phyloP scores from a whole-genome alignment of 2,113 vertebrate species.

The Porphyrio hochstetteri region DNA sequence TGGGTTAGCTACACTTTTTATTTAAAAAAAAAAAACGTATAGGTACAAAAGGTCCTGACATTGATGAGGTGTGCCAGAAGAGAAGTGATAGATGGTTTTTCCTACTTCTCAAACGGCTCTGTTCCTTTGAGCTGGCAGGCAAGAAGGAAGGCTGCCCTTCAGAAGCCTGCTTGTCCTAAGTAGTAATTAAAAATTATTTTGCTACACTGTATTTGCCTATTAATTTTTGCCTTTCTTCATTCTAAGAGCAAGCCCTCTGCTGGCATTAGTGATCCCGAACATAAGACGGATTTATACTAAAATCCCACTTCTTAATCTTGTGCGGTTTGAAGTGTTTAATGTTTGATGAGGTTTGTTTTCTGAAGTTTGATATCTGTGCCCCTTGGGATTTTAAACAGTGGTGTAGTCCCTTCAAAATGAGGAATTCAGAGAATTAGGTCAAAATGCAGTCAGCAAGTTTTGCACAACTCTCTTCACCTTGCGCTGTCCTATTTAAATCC shows the following conservation, averaged over 20 bases:
- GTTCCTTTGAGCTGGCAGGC: neutral
- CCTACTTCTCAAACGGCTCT: neutral
- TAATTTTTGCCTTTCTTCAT: neutral
- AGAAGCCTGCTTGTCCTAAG: neutral
- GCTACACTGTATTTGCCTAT: neutral
- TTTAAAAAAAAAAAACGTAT: neutral
- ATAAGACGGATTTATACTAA: conserved; percentile 20
- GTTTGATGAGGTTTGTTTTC: conserved; percentile 35
- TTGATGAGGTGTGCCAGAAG: neutral
- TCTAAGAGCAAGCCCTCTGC: conserved; percentile 6
- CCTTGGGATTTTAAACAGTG: neutral
- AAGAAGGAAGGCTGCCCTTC: neutral
- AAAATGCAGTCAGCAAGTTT: conserved; percentile 2
- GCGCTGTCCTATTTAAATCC: neutral
- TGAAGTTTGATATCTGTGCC: conserved; percentile 8
- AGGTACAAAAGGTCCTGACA: neutral
- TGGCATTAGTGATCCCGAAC: conserved; percentile 8
- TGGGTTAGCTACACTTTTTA: neutral
- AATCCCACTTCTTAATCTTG: conserved; percentile 30
- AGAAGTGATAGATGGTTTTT: neutral
- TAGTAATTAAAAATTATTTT: neutral
- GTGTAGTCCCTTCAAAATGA: neutral
- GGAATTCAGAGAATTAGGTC: neutral
- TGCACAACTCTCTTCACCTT: neutral
- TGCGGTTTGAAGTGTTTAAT: neutral